Conservation (phyloP, 2,797 vertebrate species). For the Epinephelus malabaricus region DNA sequence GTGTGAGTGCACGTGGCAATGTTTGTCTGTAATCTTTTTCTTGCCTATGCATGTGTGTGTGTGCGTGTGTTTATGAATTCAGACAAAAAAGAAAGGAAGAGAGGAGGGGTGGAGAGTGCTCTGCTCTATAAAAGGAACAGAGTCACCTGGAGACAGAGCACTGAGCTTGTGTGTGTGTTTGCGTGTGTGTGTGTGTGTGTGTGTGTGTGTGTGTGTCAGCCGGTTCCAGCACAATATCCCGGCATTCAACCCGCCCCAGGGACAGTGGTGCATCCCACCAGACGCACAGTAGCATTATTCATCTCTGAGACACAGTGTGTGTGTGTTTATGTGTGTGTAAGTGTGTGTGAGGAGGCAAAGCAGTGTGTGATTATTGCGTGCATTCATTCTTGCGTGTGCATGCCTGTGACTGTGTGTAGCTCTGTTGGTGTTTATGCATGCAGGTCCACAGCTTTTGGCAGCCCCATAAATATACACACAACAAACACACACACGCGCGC, state of each 20-base stretch:
- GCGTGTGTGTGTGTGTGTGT: constrained; percentile 39
- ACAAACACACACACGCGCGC: constrained; percentile 18
- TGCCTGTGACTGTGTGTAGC: constrained; percentile 30
- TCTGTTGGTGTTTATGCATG: constrained; percentile 57
- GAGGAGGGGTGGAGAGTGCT: constrained; percentile 41
- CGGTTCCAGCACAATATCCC: constrained; percentile 71
- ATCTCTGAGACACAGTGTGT: constrained; percentile 71
- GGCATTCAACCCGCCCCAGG: constrained; percentile 73
- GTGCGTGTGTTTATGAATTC: constrained; percentile 44
- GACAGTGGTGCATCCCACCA: constrained; percentile 76
- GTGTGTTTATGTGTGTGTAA: constrained; percentile 24
- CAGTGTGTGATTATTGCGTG: constrained; percentile 32
- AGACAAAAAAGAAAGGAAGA: constrained; percentile 58
- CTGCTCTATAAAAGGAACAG: constrained; percentile 73
- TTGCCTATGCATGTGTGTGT: constrained; percentile 16
- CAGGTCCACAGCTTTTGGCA: constrained; percentile 53
- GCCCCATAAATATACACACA: constrained; percentile 39
- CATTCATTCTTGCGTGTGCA: constrained; percentile 23
- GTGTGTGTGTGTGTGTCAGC: constrained; percentile 54
- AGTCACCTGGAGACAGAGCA: constrained; percentile 74
- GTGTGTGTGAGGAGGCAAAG: constrained; percentile 13
- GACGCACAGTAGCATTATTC: constrained; percentile 82
- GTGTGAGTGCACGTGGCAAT: constrained; percentile 34
- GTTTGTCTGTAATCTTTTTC: constrained; percentile 43
- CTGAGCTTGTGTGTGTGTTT: constrained; percentile 37